Conservation (phyloP, 2,888 invertebrate species). For the Thecocarcelia acutangulata region DNA sequence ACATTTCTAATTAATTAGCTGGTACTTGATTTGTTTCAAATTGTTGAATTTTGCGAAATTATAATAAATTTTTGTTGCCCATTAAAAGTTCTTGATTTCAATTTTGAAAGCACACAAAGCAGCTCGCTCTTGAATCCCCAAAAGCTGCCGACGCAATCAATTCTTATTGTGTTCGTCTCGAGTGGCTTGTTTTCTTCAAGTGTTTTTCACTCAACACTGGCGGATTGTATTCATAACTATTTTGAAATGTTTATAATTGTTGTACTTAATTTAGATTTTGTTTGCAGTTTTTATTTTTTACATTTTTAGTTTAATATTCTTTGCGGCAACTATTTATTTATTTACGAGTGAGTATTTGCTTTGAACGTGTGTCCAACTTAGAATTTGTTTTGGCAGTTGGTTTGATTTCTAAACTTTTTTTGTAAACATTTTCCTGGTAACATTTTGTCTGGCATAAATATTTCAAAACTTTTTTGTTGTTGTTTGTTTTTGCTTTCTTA, state of each 20-base stretch:
- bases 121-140: too few species aligned
- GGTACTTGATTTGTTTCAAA: too few species aligned
- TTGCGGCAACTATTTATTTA: not conserved
- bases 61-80: too few species aligned
- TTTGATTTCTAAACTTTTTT: constrained; percentile 26
- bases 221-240: constrained; percentile 1
- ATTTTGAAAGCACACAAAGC: too few species aligned
- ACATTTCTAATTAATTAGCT: too few species aligned
- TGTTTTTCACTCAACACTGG: constrained; percentile 5
- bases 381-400: constrained; percentile 2
- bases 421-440: constrained; percentile 48
- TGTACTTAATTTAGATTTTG: constrained; percentile 10
- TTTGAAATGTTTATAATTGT: constrained; percentile 5
- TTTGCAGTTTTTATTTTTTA: not conserved
- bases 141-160: too few species aligned
- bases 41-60: too few species aligned
- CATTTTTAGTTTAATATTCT: constrained; percentile 32
- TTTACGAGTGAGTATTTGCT: constrained; percentile 10
- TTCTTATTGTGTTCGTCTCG: not conserved
- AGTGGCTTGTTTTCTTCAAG: constrained; percentile 14
- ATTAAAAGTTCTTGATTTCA: too few species aligned
- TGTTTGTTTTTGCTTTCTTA: constrained; percentile 7
- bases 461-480: constrained; percentile 18
- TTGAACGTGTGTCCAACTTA: constrained; percentile 19
- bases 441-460: constrained; percentile 42